Evolutionary conservation across 2,797 vertebrate genomes (phyloP).

Genomic region (Propithecus deckenii): DNA sequence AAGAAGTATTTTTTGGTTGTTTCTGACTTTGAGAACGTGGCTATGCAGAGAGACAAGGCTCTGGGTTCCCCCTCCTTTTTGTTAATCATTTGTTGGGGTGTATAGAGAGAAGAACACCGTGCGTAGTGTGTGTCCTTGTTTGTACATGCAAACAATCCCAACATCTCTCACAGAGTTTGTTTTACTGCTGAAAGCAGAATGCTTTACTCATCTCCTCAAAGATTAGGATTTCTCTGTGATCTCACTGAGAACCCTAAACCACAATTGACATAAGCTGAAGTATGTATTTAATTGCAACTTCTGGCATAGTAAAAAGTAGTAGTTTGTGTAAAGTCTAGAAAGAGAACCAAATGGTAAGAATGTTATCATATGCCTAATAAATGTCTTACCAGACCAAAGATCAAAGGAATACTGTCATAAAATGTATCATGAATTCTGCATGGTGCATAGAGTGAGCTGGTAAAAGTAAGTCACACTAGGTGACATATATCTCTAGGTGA

Average conservation of each 20-base stretch:
- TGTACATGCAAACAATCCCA: accelerated
- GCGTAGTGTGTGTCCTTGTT: neutral
- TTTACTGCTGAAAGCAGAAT: neutral
- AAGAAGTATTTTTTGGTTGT: no score
- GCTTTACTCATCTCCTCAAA: neutral
- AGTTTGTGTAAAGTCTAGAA: neutral
- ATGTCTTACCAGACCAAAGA: neutral
- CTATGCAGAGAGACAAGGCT: neutral
- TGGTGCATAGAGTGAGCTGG: neutral
- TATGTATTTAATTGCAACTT: neutral
- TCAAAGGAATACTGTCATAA: neutral
- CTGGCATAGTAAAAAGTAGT: neutral
- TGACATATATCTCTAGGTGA: neutral
- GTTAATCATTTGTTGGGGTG: neutral
- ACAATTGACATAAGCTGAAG: neutral
- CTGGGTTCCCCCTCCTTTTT: accelerated
- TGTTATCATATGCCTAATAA: neutral
- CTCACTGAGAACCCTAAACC: neutral
- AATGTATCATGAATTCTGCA: neutral
- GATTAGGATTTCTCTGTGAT: neutral
- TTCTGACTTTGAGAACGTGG: neutral
- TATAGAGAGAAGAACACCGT: neutral
- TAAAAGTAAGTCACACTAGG: neutral
- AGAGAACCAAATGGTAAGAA: neutral
- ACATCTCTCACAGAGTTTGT: neutral